Evolutionary conservation across 2,888 invertebrate species (phyloP), one percentile per base, ranked within the genome.

Genomic region (Gnatocerus cornutus): DNA sequence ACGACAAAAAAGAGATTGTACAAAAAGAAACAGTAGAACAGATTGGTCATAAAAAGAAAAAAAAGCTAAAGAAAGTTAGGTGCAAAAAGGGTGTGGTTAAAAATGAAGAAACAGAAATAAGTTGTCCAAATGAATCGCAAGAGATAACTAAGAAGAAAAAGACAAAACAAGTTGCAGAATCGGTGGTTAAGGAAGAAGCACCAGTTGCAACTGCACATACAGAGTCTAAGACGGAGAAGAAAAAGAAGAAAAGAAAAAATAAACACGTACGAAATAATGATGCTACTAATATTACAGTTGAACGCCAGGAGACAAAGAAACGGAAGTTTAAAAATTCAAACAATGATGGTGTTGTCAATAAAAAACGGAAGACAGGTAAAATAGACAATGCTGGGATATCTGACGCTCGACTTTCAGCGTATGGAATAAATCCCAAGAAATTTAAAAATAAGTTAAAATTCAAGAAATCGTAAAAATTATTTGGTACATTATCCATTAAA

Each of bases 341-440:
- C 7, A 16, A 16, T 39, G 55, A 56, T 45, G 52, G 48, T 72
- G 71, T 50, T 8, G 10, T 67, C 77, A 79, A 82, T 80, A 69
- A 82, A 81, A 70, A 76, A 79, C 69, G 81, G 82, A 55, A 80
- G 78, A 61, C 74, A 73, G 30, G 78, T 1, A 77, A 81, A 46
- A 13, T 33, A 13, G 12, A 58, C 16, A 72, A 76, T 41, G 56
- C 79, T 58, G 81, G 75, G 8, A 81, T 93, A 21, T 90, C 94
- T 1, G 94, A 96, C 83, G 92, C 93, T 74, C 89, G 98, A 73
- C 87, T 99, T 6, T 90, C 92, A 80, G 97, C 97, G 0, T 99
- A 95, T 83, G 98, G 97, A 61, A 89, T 97, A 39, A 97, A 96
- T 87, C 96, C 96, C 0, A 95, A 93, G 79, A 96, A 95, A 82